Conservation (phyloP, 2,113 vertebrate species). For the Alosa alosa region DNA sequence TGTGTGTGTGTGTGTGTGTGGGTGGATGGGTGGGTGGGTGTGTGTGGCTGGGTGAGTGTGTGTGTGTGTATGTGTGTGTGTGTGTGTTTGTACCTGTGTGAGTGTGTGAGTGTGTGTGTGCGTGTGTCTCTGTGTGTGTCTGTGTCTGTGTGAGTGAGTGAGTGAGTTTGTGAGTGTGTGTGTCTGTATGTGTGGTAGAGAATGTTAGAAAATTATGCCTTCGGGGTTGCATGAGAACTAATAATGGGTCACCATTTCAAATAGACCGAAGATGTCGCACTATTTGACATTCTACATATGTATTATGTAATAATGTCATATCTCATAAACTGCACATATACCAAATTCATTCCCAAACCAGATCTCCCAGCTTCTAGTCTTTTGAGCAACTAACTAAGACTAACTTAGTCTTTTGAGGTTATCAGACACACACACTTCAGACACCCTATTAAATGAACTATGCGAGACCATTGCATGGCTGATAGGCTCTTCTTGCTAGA, state of each 20-base stretch:
- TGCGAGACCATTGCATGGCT: background rate
- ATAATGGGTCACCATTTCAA: constrained; percentile 25
- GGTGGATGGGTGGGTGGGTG: background rate
- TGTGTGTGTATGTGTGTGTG: background rate
- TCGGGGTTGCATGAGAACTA: constrained; percentile 19
- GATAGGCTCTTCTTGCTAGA: background rate
- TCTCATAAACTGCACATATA: background rate
- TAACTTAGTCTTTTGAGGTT: too few relatives aligned
- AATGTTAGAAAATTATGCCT: background rate
- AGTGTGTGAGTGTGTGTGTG: background rate
- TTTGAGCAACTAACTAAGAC: background rate
- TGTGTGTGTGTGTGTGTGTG: too few relatives aligned
- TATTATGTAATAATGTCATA: background rate
- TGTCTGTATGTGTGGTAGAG: background rate
- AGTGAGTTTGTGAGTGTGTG: background rate
- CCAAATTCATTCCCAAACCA: background rate
- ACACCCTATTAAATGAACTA: background rate
- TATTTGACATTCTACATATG: background rate
- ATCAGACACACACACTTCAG: background rate
- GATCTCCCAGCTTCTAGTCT: background rate
- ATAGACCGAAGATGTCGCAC: background rate
- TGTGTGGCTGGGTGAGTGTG: background rate
- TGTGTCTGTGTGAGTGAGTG: background rate
- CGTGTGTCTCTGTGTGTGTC: background rate
- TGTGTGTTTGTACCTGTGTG: background rate